phyloP scores from a whole-genome alignment of 2,113 vertebrate species.

The Reinhardtius hippoglossoides region DNA sequence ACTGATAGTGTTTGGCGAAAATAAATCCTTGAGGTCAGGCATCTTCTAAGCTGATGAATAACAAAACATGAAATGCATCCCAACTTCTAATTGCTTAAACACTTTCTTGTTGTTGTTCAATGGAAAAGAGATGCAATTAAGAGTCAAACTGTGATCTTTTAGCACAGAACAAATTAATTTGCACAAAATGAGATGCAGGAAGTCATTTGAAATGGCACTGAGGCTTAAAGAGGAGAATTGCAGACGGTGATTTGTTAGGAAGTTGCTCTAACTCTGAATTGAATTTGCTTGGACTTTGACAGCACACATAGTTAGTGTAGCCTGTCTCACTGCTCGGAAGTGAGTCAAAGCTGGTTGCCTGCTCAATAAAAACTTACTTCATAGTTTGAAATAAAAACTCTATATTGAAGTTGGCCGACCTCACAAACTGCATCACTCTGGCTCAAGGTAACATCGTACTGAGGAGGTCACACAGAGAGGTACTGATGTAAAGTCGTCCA shows the following conservation, averaged over 20 bases:
- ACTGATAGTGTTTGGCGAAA: constrained; percentile 20
- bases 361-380: background rate
- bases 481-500: constrained; percentile 18
- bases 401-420: background rate
- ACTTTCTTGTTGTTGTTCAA: constrained; percentile 18
- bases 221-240: constrained; percentile 56
- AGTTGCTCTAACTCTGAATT: constrained; percentile 17
- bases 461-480: constrained; percentile 6
- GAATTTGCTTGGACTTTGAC: constrained; percentile 59
- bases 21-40: background rate
- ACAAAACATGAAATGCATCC: constrained; percentile 27
- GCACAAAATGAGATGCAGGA: constrained; percentile 53
- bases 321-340: constrained; percentile 18
- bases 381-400: background rate
- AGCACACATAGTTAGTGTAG: constrained; percentile 9
- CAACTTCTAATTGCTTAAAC: constrained; percentile 29
- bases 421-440: background rate
- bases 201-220: constrained; percentile 58
- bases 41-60: constrained; percentile 14
- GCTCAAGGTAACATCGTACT: constrained; percentile 9
- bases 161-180: constrained; percentile 53
- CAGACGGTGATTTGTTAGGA: constrained; percentile 46
- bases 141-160: constrained; percentile 46
- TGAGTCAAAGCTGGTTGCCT: constrained; percentile 3
- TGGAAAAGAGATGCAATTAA: constrained; percentile 25